phyloP scores from a whole-genome alignment of 2,888 invertebrate genomes.

The Drosophila mimica region DNA sequence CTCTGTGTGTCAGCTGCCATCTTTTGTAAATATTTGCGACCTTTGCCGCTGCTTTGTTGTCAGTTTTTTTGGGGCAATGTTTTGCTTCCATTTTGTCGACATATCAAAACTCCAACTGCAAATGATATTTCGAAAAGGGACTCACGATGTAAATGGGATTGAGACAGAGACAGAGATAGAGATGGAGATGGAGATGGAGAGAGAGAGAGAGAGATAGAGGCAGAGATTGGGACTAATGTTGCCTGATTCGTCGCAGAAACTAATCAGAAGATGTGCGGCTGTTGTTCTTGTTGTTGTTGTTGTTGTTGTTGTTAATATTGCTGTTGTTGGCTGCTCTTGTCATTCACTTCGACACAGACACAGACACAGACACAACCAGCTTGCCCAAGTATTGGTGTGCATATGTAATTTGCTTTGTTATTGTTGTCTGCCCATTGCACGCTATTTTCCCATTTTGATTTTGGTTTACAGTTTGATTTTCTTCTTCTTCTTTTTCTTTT shows the following conservation, averaged over 20 bases:
- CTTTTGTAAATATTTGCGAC: slow-evolving; percentile 56
- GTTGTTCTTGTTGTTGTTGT: slow-evolving; percentile 30
- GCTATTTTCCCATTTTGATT: slow-evolving; percentile 58
- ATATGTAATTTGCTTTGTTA: slow-evolving; percentile 76
- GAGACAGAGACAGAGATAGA: not conserved
- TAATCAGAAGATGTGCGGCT: slow-evolving; percentile 74
- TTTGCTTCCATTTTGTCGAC: slow-evolving; percentile 27
- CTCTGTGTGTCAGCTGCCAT: slow-evolving; percentile 48
- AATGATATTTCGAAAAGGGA: slow-evolving; percentile 35
- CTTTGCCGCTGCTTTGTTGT: slow-evolving; percentile 52
- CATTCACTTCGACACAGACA: slow-evolving; percentile 47
- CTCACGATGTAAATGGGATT: slow-evolving; percentile 8
- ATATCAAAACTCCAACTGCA: slow-evolving; percentile 37
- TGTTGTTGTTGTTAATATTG: slow-evolving; percentile 7
- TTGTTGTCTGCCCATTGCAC: slow-evolving; percentile 64
- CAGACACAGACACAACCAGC: slow-evolving; percentile 2
- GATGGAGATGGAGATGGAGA: not conserved
- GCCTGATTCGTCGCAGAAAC: slow-evolving; percentile 56
- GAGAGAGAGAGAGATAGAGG: slow-evolving; percentile 25
- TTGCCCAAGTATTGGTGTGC: slow-evolving; percentile 65
- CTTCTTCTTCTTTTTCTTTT: slow-evolving; percentile 23
- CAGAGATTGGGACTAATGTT: slow-evolving; percentile 49
- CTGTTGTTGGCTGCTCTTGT: slow-evolving; percentile 55
- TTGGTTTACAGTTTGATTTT: slow-evolving; percentile 33
- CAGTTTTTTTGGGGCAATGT: slow-evolving; percentile 31